A percentile compares a stretch with the other conserved stretches of the same genome.
Conservation (phyloP, 2,797 vertebrate species). For the Enteromius treurensis region DNA sequence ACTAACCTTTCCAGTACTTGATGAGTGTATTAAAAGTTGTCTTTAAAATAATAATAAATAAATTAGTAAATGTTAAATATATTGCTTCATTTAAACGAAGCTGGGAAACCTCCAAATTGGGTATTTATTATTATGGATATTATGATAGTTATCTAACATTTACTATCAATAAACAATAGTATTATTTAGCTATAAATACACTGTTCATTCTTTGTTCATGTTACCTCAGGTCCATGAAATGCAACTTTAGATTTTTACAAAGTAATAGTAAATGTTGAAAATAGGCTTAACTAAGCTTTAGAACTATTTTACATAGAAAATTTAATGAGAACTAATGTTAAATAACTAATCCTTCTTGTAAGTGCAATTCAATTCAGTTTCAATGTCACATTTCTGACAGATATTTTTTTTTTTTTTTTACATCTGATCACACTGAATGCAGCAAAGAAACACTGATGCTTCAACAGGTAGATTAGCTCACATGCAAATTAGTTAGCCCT, state of each 20-base stretch:
- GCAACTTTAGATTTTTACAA: background rate
- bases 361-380: background rate
- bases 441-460: background rate
- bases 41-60: background rate
- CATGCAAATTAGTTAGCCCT: slow-evolving; percentile 10
- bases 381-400: background rate
- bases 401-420: background rate
- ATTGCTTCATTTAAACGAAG: background rate
- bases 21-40: background rate
- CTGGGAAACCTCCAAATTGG: background rate
- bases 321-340: background rate
- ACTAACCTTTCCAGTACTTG: background rate
- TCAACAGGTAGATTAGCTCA: background rate
- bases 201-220: background rate
- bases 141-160: background rate
- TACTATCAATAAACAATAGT: background rate
- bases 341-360: background rate
- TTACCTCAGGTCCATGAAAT: background rate
- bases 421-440: background rate
- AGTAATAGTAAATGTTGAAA: background rate
- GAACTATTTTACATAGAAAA: background rate
- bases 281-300: background rate
- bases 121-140: background rate
- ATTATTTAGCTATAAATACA: background rate
- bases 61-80: no score